phyloP scores from a whole-genome alignment of 2,888 invertebrate species.

The Drosophila mettleri region DNA sequence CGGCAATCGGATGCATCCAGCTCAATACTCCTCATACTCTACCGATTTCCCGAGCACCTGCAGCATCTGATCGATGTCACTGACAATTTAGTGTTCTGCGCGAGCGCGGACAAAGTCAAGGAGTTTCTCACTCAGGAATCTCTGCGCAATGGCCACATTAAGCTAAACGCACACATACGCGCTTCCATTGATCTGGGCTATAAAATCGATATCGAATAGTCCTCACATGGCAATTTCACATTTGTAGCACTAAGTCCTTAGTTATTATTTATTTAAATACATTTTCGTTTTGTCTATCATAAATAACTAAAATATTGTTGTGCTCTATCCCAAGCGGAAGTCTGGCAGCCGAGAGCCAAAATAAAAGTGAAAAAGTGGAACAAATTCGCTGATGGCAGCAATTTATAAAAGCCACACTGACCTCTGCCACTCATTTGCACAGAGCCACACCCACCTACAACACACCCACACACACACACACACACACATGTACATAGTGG shows the following conservation, averaged over 20 bases:
- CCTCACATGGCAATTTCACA: not conserved
- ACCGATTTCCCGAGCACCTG: constrained; percentile 73
- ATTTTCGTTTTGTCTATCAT: constrained; percentile 9
- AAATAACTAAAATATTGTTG: constrained; percentile 31
- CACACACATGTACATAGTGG: constrained; percentile 8
- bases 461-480: constrained; percentile 6
- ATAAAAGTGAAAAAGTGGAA: constrained; percentile 56
- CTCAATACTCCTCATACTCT: constrained; percentile 79
- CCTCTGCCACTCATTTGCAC: constrained; percentile 43
- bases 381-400: constrained; percentile 75
- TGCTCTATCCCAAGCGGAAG: not conserved
- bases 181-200: constrained; percentile 85
- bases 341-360: constrained; percentile 42
- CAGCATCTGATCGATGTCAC: constrained; percentile 82
- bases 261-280: constrained; percentile 63
- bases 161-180: constrained; percentile 83
- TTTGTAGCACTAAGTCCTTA: constrained; percentile 40
- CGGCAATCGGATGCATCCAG: constrained; percentile 68
- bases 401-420: constrained; percentile 72
- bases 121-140: constrained; percentile 84
- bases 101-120: constrained; percentile 76
- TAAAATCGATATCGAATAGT: constrained; percentile 82
- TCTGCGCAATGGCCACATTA: constrained; percentile 83
- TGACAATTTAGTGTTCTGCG: constrained; percentile 83
- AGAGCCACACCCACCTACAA: constrained; percentile 19